Percentiles rank a stretch among this genome's conserved stretches.
Evolutionary conservation across 2,888 invertebrate genomes (phyloP).

Genomic region (Cyclophora albipunctata): DNA sequence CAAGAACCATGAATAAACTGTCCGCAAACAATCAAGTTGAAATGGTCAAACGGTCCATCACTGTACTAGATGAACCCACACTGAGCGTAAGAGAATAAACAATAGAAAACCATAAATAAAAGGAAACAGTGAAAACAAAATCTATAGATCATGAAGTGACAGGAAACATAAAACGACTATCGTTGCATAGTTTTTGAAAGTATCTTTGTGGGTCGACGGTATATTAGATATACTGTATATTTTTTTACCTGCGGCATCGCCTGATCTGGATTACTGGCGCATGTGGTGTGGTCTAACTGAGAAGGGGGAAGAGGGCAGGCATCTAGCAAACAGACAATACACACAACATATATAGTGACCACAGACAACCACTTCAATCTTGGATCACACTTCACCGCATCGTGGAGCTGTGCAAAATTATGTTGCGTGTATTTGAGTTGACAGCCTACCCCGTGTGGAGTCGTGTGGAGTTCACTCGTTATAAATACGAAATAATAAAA

Average conservation of each 20-base stretch:
- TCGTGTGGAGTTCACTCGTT: conserved; percentile 23
- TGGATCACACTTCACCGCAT: conserved; percentile 73
- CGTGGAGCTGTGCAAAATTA: conserved; percentile 57
- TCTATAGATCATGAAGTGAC: conserved; percentile 68
- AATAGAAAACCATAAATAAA: conserved; percentile 37
- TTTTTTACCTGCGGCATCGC: conserved; percentile 81
- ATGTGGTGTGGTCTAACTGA: conserved; percentile 91
- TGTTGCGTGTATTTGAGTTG: conserved; percentile 71
- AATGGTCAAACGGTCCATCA: conserved; percentile 35
- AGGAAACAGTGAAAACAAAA: conserved; percentile 59
- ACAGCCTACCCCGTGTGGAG: conserved; percentile 56
- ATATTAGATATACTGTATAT: no score
- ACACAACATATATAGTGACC: conserved; percentile 80
- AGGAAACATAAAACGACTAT: conserved; percentile 60
- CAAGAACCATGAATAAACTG: conserved; percentile 28
- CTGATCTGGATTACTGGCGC: conserved; percentile 82
- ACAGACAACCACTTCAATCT: conserved; percentile 73
- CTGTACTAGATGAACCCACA: conserved; percentile 46
- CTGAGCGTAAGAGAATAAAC: conserved; percentile 61
- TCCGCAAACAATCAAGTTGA: conserved; percentile 21
- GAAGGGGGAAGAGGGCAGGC: conserved; percentile 93
- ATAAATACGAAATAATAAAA: conserved; percentile 31
- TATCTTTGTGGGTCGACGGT: conserved; percentile 63
- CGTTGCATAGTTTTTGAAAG: conserved; percentile 70
- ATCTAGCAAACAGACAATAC: conserved; percentile 96